Conservation (phyloP, 2,113 vertebrate genomes). For the Zingel zingel region DNA sequence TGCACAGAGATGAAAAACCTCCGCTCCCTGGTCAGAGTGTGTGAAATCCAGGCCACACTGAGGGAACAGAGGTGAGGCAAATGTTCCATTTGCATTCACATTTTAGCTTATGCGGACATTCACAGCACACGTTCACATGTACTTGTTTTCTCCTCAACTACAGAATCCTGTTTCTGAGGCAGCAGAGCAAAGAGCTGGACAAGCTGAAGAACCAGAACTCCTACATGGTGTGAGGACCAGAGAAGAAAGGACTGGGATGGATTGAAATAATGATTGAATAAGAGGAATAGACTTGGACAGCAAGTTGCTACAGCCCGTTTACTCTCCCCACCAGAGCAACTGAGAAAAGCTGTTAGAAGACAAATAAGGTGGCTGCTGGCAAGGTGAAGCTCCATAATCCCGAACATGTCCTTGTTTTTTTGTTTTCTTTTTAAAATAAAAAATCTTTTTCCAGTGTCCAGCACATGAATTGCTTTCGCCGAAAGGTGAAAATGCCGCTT, state of each 20-base stretch:
- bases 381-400: conserved; percentile 35
- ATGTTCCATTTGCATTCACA: background rate
- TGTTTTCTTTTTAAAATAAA: conserved; percentile 19
- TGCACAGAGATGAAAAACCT: conserved; percentile 99
- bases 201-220: conserved; percentile 99
- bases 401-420: conserved; percentile 32
- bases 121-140: background rate
- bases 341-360: conserved; percentile 39
- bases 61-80: conserved; percentile 94
- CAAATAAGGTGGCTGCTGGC: conserved; percentile 18
- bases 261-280: conserved; percentile 78
- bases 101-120: background rate
- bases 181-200: conserved; percentile 99
- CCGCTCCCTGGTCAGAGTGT: conserved; percentile 97
- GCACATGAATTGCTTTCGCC: conserved; percentile 40
- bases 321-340: conserved; percentile 34
- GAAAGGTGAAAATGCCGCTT: conserved; percentile 47
- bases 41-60: conserved; percentile 99
- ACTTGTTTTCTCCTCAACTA: conserved; percentile 28
- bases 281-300: conserved; percentile 50
- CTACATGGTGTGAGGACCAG: conserved; percentile 95
- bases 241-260: conserved; percentile 79
- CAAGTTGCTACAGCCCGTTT: conserved; percentile 65
- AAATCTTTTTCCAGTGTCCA: conserved; percentile 46
- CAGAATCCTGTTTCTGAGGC: conserved; percentile 98